Conservation (phyloP, 1,140 invertebrate genomes). For the Drosophila albomicans region DNA sequence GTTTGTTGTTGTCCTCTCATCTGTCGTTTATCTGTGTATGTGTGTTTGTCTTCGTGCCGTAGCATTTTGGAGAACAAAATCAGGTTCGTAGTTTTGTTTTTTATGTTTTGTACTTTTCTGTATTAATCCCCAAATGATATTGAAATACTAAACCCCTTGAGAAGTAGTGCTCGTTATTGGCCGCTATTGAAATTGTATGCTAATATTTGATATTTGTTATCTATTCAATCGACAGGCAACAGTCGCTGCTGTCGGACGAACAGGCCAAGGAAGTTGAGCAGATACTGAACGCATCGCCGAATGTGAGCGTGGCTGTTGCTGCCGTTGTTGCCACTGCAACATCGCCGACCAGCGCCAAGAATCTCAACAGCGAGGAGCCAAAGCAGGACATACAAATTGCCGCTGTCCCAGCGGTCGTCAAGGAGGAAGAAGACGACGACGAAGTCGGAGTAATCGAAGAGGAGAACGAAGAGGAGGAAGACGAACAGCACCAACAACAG, state of each 20-base stretch:
- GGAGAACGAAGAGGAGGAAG: constrained; percentile 21
- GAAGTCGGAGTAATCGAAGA: constrained; percentile 4
- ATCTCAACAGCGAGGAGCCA: constrained; percentile 73
- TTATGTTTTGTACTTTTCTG: not conserved
- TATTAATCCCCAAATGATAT: not conserved
- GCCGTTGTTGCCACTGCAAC: constrained; percentile 80
- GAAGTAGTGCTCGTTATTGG: not conserved
- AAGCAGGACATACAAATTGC: constrained; percentile 62
- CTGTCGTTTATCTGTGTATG: constrained; percentile 23
- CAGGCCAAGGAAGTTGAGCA: constrained; percentile 93
- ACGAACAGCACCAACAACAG: constrained; percentile 28
- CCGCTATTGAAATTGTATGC: not conserved
- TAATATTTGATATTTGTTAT: constrained; percentile 24
- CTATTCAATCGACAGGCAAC: constrained; percentile 86
- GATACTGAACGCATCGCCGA: constrained; percentile 88
- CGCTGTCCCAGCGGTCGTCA: constrained; percentile 51
- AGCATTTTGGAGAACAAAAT: constrained; percentile 92
- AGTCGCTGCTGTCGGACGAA: constrained; percentile 92
- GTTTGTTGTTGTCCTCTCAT: constrained; percentile 19
- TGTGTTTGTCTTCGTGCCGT: constrained; percentile 63
- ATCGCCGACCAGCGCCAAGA: constrained; percentile 80
- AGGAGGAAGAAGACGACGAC: constrained; percentile 30
- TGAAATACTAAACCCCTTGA: not conserved
- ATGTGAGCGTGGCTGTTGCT: constrained; percentile 75
- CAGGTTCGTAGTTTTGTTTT: constrained; percentile 87